Conservation (phyloP, 2,888 invertebrate genomes). For the Opisthograptis luteolata region DNA sequence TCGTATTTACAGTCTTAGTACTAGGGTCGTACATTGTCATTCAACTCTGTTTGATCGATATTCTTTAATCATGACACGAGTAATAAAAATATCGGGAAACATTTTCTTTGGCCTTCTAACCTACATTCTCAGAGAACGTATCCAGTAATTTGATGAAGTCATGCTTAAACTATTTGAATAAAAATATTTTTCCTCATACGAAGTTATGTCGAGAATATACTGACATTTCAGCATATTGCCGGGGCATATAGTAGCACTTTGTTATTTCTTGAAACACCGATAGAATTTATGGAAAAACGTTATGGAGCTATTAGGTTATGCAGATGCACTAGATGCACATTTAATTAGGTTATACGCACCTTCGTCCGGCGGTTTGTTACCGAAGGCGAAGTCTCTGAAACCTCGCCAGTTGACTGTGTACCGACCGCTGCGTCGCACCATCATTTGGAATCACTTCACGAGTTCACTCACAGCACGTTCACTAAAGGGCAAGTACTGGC, state of each 20-base stretch:
- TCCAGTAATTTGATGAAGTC: no score
- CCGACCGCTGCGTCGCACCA: slow-evolving; percentile 80
- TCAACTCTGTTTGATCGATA: slow-evolving; percentile 17
- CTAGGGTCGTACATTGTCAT: slow-evolving; percentile 2
- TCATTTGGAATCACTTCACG: slow-evolving; percentile 59
- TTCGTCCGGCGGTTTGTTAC: slow-evolving; percentile 78
- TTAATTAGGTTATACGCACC: slow-evolving; percentile 58
- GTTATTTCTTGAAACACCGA: neutral
- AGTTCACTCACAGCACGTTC: slow-evolving; percentile 41
- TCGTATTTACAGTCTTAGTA: neutral
- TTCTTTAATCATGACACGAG: neutral
- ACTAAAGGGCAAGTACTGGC: slow-evolving; percentile 48
- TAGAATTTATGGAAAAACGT: neutral
- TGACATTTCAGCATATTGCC: slow-evolving; percentile 1
- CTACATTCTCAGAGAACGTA: no score
- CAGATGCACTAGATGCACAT: slow-evolving; percentile 37
- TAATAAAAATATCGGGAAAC: no score
- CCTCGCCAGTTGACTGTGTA: slow-evolving; percentile 82
- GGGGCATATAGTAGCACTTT: neutral
- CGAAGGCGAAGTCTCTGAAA: slow-evolving; percentile 75
- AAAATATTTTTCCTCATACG: neutral
- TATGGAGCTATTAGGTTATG: slow-evolving; percentile 57
- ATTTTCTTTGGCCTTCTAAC: no score
- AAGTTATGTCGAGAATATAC: neutral
- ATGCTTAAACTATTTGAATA: neutral